Conservation (phyloP, 2,888 invertebrate species). For the Quadriops clusia region DNA sequence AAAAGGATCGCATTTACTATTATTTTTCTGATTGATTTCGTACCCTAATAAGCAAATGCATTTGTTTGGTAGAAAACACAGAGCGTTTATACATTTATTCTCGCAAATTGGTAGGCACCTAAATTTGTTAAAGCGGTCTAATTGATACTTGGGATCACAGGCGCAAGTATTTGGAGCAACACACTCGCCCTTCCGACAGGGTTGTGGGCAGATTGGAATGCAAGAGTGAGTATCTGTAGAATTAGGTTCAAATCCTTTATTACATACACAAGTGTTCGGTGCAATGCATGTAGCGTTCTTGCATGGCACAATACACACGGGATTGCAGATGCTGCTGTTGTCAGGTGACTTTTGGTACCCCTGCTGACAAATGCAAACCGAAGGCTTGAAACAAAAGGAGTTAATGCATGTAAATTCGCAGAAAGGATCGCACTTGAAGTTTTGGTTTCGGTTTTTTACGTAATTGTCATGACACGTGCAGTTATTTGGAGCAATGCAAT, state of each 20-base stretch:
- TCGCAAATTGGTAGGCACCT: conserved; percentile 40
- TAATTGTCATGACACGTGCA: conserved; percentile 9
- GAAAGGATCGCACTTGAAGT: conserved; percentile 5
- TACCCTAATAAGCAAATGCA: conserved; percentile 51
- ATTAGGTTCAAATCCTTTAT: conserved; percentile 42
- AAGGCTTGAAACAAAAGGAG: no score
- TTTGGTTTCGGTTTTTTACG: conserved; percentile 3
- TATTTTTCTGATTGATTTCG: background rate
- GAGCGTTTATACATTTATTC: conserved; percentile 52
- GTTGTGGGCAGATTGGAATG: conserved; percentile 38
- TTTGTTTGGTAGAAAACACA: conserved; percentile 51
- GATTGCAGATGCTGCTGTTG: no score
- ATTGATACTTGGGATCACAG: conserved; percentile 31
- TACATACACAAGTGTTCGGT: conserved; percentile 17
- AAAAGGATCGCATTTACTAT: conserved; percentile 10
- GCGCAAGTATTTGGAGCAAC: conserved; percentile 39
- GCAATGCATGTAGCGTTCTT: background rate
- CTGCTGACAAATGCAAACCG: no score
- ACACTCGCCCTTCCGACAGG: conserved; percentile 38
- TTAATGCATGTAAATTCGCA: no score
- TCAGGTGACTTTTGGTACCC: no score
- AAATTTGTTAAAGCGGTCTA: conserved; percentile 20
- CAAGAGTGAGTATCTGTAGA: conserved; percentile 30
- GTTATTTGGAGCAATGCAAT: conserved; percentile 7
- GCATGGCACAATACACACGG: conserved; percentile 6